These are phyloP conservation scores for Melanargia galathea DNA, from an alignment of 2,888 invertebrate genomes.

Conservation along the genomic window DNA sequence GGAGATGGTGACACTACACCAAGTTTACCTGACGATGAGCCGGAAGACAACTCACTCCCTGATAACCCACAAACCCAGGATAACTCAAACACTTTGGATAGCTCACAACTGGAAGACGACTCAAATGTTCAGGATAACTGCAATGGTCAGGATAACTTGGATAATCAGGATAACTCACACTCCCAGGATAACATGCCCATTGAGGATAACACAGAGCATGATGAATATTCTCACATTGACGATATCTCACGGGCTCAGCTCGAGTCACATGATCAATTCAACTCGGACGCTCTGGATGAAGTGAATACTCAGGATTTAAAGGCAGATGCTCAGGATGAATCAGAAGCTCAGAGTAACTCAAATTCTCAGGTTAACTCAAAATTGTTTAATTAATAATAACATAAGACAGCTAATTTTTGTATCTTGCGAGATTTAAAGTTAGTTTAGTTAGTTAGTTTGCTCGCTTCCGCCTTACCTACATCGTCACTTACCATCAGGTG, in stretches of 20 bases:
- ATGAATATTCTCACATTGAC: background rate
- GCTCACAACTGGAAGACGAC: background rate
- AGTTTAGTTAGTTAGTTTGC: no score
- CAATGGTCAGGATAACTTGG: background rate
- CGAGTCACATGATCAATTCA: background rate
- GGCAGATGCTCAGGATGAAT: background rate
- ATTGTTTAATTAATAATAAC: background rate
- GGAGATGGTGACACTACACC: slow-evolving; percentile 41
- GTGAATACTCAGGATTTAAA: background rate
- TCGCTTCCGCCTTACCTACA: no score
- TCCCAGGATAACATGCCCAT: background rate
- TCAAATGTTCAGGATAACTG: background rate
- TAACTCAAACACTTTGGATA: background rate
- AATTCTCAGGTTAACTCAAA: background rate
- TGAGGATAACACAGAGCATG: background rate
- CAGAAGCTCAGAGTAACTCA: background rate
- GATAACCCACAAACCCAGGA: background rate
- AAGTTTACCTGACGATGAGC: slow-evolving; percentile 27
- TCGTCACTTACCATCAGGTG: no score
- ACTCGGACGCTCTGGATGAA: background rate
- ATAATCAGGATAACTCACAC: background rate
- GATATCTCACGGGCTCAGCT: background rate
- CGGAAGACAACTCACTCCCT: background rate
- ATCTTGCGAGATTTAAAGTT: no score
- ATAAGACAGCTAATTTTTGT: no score